Base-by-base conservation (phyloP, 2,113 vertebrate species). In the Regulus satrapa region DNA sequence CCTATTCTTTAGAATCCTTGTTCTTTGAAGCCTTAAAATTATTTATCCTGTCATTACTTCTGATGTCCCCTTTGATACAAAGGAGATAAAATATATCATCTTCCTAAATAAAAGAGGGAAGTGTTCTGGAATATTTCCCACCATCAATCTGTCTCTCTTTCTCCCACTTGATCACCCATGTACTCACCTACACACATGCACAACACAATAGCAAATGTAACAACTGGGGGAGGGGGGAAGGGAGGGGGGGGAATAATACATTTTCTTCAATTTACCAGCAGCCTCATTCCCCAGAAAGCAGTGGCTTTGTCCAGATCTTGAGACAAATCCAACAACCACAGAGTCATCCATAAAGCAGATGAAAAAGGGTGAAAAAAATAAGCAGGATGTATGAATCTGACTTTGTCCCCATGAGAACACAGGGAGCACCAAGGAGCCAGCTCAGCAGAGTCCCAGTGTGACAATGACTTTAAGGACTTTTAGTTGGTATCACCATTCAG, bases 31-130 rank as follows among this genome's bases (percentile, higher is more conserved):
- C 6, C 59, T 95, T 88, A 84, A 86, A 79, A 94, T 71, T 85
- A 79, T 94, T 86, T 88, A 85, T 58, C 52, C 56, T 93, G 75
- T 93, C 71, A 92, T 88, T 91, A 78, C 46, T 84, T 87, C 40
- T 81, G 34, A 76, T 94, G 64, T 71, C 31, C 84, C 52, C 48
- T 91, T 73, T 82, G 85, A 80, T 89, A 88, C 94, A 95, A 97
- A 90, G 25, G 24, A 92, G 40, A 73, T 85, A 75, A 91, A 89
- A 85, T 62, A 80, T 56, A 26, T 34, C 40, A 12, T 88, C 10
- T 48, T 20, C 8, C 3, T 92, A 72, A 75, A 29, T 69, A 85
- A 85, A 89, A 83, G 62, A 77, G 15, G 24, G 77, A 71, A 85
- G 17, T 54, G 17, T 67, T 93, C 55, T 71, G 46, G 38, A 88